Evolutionary conservation across 30 jellyfish, hydroid and myxozoan genomes (phyloP).

Genomic region (Aurelia aurita complex sp. Pacific): DNA sequence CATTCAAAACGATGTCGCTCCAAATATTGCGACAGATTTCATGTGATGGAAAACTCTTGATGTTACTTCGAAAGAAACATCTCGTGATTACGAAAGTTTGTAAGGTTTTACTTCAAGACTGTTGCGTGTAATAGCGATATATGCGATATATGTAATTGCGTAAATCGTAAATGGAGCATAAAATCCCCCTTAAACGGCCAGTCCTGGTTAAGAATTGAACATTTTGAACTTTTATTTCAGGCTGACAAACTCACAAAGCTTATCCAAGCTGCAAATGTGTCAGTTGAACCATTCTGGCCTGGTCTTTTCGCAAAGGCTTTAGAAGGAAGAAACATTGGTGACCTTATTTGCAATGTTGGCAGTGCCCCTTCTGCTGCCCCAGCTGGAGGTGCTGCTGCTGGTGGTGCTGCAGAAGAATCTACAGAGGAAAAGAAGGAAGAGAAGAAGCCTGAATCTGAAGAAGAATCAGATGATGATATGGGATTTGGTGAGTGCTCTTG

Average conservation of each 20-base stretch:
- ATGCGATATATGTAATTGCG: too few species aligned
- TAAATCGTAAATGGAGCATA: too few species aligned
- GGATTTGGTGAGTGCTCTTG: conserved; percentile 85
- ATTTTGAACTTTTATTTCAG: conserved; percentile 13
- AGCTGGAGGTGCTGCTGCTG: conserved; percentile 88
- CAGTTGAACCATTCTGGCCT: conserved; percentile 98
- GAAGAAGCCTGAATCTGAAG: conserved; percentile 78
- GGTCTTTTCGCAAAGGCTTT: conserved; percentile 94
- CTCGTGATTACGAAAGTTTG: too few species aligned
- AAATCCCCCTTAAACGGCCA: too few species aligned
- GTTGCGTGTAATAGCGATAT: too few species aligned
- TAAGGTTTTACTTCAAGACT: too few species aligned
- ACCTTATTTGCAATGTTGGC: conserved; percentile 93
- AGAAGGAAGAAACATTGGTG: conserved; percentile 92
- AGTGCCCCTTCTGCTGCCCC: conserved; percentile 93
- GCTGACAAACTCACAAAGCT: conserved; percentile 82
- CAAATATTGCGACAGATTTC: too few species aligned
- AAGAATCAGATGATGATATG: conserved; percentile 98
- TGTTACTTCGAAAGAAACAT: too few species aligned
- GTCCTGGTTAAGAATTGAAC: too few species aligned
- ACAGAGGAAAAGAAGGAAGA: conserved; percentile 83
- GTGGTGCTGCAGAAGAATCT: conserved; percentile 63
- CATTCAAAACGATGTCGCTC: too few species aligned
- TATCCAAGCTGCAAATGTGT: conserved; percentile 73
- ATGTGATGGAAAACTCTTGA: too few species aligned